phyloP scores from a whole-genome alignment of 92 coral and sea anemone species.

The Porites divaricata region DNA sequence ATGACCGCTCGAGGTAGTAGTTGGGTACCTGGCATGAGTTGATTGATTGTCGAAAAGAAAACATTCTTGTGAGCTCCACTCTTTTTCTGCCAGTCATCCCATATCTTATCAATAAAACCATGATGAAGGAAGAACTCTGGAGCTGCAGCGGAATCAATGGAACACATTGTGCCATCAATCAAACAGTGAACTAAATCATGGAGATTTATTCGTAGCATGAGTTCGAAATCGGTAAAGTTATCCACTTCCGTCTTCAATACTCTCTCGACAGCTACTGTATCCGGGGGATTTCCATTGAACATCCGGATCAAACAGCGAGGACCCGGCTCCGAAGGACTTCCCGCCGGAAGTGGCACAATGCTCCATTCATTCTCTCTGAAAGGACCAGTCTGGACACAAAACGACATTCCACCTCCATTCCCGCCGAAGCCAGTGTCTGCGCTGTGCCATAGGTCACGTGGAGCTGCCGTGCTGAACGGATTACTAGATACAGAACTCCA shows the following conservation, averaged over 20 bases:
- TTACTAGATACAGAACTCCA: constrained; percentile 67
- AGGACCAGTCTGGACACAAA: constrained; percentile 89
- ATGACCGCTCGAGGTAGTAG: constrained; percentile 46
- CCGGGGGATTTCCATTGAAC: constrained; percentile 81
- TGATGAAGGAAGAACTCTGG: constrained; percentile 97
- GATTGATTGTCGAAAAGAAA: constrained; percentile 41
- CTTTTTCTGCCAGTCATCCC: constrained; percentile 91
- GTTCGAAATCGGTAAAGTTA: constrained; percentile 68
- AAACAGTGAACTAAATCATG: constrained; percentile 84
- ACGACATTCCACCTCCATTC: constrained; percentile 57
- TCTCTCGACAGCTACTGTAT: constrained; percentile 55
- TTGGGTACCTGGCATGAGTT: constrained; percentile 63
- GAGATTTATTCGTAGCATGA: constrained; percentile 62
- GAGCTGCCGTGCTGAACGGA: constrained; percentile 46
- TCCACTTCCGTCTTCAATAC: constrained; percentile 45
- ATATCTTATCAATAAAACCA: constrained; percentile 88
- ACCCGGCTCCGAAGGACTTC: constrained; percentile 52
- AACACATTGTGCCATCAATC: constrained; percentile 88
- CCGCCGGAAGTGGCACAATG: constrained; percentile 48
- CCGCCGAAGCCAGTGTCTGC: constrained; percentile 86
- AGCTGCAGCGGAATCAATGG: constrained; percentile 82
- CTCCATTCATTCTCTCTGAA: constrained; percentile 75
- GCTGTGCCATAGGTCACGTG: constrained; percentile 76
- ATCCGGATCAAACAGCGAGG: constrained; percentile 72
- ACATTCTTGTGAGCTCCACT: constrained; percentile 63